Evolutionary conservation across 2,797 vertebrate genomes (phyloP).

Genomic region (Enteromius paludinosus): DNA sequence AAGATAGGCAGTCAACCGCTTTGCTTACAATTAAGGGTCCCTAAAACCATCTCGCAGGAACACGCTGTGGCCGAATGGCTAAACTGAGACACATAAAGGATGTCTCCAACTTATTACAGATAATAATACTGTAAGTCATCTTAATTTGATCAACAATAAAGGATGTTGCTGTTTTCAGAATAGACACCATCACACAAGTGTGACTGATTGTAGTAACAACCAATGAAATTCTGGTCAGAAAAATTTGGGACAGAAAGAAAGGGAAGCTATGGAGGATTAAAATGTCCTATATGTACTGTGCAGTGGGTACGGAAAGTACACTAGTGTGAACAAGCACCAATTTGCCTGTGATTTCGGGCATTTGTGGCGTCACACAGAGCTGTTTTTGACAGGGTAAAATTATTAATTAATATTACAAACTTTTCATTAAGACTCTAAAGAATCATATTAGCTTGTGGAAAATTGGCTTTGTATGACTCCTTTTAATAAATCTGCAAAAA

Average conservation of each 20-base stretch:
- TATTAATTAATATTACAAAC: too few species aligned
- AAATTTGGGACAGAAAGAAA: not conserved
- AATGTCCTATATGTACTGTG: too few species aligned
- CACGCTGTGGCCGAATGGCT: slow-evolving; percentile 43
- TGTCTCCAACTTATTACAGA: slow-evolving; percentile 42
- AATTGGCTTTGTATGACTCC: too few species aligned
- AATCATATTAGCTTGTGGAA: too few species aligned
- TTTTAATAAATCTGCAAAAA: too few species aligned
- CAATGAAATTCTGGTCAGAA: not conserved
- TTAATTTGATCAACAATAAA: slow-evolving; percentile 45
- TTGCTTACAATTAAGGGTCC: slow-evolving; percentile 47
- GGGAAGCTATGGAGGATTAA: too few species aligned
- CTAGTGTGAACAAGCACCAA: too few species aligned
- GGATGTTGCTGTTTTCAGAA: slow-evolving; percentile 37
- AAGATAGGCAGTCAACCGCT: slow-evolving; percentile 29
- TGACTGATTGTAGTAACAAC: not conserved
- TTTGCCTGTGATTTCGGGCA: too few species aligned
- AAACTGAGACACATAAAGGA: slow-evolving; percentile 50
- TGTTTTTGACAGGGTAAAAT: too few species aligned
- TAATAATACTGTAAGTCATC: slow-evolving; percentile 15
- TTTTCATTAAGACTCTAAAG: too few species aligned
- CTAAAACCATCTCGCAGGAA: slow-evolving; percentile 37
- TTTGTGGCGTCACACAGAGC: too few species aligned
- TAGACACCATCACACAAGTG: slow-evolving; percentile 21
- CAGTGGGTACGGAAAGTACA: too few species aligned